Conservation (phyloP, 2,797 vertebrate species). For the Chromobotia macracanthus region DNA sequence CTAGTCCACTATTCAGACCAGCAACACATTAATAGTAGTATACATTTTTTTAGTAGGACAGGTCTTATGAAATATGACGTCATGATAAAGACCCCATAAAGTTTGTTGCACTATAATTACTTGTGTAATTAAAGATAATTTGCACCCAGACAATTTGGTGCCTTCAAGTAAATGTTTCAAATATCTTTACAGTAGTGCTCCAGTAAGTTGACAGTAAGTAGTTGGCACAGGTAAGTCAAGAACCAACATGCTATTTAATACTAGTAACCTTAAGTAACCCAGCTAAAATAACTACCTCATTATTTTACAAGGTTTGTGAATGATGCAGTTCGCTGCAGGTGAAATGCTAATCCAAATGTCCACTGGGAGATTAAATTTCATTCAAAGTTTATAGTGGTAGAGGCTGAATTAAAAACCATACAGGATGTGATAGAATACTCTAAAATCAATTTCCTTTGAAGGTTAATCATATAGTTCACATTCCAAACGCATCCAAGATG, state of each 20-base stretch:
- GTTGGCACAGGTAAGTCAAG: constrained; percentile 38
- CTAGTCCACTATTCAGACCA: no score
- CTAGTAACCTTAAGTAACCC: constrained; percentile 32
- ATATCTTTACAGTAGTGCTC: constrained; percentile 7
- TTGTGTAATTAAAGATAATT: no score
- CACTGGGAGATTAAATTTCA: not conserved
- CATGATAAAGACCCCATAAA: no score
- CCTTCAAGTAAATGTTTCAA: not conserved
- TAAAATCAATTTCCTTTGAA: not conserved
- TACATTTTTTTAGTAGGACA: no score
- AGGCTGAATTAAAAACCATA: no score
- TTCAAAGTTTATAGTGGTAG: not conserved
- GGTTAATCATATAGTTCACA: not conserved
- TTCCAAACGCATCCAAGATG: no score
- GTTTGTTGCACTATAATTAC: no score
- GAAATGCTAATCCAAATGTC: constrained; percentile 2
- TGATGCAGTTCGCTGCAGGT: not conserved
- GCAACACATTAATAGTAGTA: no score
- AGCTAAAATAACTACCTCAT: not conserved
- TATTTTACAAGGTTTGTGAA: constrained; percentile 29
- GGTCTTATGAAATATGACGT: no score
- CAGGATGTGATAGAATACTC: no score
- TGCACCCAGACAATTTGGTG: no score
- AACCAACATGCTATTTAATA: constrained; percentile 31
- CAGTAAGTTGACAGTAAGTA: no score